These are phyloP conservation scores for Bucco capensis DNA, from an alignment of 2,113 vertebrate species.

Conservation along the genomic window DNA sequence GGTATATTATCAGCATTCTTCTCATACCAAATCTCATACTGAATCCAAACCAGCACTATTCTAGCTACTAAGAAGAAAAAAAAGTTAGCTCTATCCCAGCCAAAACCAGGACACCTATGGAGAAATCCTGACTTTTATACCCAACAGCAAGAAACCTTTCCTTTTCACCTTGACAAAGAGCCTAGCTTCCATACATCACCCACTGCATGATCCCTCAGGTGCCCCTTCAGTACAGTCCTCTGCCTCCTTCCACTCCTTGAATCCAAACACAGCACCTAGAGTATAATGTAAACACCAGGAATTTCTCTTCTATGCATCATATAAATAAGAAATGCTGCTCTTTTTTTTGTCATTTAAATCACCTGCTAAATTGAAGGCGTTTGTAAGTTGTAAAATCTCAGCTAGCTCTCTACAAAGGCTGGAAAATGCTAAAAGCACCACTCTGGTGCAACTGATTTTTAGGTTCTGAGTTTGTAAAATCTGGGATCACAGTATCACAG, in stretches of 20 bases:
- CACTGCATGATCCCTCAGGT: accelerated
- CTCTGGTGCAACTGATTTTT: background rate
- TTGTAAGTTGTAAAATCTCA: background rate
- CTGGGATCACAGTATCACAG: too few species aligned
- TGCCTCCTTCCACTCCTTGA: accelerated
- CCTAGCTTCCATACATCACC: accelerated
- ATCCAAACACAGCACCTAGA: background rate
- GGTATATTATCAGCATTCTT: too few species aligned
- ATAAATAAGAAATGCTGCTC: background rate
- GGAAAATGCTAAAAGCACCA: background rate
- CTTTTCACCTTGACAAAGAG: background rate
- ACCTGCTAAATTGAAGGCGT: background rate
- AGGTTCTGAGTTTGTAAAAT: background rate
- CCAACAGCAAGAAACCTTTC: background rate
- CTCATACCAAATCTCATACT: background rate
- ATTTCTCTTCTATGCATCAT: background rate
- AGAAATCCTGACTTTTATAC: background rate
- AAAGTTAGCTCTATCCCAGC: too few species aligned
- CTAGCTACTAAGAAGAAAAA: background rate
- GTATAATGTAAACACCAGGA: background rate
- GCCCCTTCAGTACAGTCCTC: background rate
- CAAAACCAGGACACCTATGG: too few species aligned
- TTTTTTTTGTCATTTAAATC: background rate
- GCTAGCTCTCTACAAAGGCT: background rate
- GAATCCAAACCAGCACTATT: background rate